phyloP scores from a whole-genome alignment of 1,140 invertebrate genomes.

The Luehdorfia chinensis region DNA sequence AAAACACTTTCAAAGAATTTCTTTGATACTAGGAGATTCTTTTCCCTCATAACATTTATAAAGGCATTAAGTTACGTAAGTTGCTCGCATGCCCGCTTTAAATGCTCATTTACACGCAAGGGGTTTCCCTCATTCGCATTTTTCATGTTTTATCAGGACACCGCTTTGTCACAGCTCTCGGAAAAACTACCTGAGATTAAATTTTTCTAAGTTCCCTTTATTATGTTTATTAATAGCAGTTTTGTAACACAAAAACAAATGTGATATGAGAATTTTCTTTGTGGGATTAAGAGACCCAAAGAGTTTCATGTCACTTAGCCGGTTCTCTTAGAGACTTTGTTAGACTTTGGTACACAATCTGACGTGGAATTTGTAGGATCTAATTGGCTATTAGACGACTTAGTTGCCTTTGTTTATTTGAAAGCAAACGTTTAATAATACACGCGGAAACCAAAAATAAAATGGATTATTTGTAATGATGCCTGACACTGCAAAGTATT shows the following conservation, averaged over 20 bases:
- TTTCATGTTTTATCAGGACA: conserved; percentile 17
- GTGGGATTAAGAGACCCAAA: conserved; percentile 7
- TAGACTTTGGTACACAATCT: conserved; percentile 14
- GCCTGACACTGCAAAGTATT: too few species aligned
- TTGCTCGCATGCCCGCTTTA: conserved; percentile 15
- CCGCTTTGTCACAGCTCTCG: conserved; percentile 11
- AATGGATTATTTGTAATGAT: not conserved
- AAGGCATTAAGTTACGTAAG: conserved; percentile 17
- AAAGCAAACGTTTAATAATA: conserved; percentile 13
- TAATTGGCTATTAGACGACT: conserved; percentile 16
- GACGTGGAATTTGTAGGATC: conserved; percentile 14
- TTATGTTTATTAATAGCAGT: conserved; percentile 15
- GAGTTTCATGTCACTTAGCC: conserved; percentile 15
- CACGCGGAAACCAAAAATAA: conserved; percentile 6
- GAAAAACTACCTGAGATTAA: conserved; percentile 18
- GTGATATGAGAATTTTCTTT: conserved; percentile 10
- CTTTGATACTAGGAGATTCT: conserved; percentile 12
- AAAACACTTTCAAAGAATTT: conserved; percentile 5
- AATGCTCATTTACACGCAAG: conserved; percentile 19
- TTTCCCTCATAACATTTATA: conserved; percentile 17
- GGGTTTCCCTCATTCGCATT: conserved; percentile 14
- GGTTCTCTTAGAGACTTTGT: conserved; percentile 4
- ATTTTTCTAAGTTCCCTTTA: conserved; percentile 6
- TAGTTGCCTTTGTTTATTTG: conserved; percentile 13
- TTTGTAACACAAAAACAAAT: conserved; percentile 9